phyloP scores from a whole-genome alignment of 1,140 invertebrate genomes.

The Hycleus phaleratus region DNA sequence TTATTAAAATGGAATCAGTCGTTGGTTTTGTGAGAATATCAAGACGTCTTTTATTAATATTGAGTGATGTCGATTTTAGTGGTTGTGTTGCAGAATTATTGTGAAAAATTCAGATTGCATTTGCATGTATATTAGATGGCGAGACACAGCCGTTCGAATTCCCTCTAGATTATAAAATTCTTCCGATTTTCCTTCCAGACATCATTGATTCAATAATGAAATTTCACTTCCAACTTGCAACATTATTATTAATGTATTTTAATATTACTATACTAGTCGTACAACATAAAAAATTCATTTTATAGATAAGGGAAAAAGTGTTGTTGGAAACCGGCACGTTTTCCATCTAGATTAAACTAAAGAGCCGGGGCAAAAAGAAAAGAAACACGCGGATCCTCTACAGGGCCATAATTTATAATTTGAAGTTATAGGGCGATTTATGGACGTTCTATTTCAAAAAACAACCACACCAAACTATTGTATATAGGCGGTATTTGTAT shows the following conservation, averaged over 20 bases:
- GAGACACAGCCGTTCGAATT: conserved; percentile 2
- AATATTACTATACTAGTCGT: not conserved
- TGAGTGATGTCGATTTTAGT: too few relatives aligned
- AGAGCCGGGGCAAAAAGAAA: not conserved
- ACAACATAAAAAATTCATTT: too few relatives aligned
- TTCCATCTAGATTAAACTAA: conserved; percentile 8
- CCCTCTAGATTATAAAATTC: conserved; percentile 7
- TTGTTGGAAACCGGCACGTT: too few relatives aligned
- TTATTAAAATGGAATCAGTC: conserved; percentile 4
- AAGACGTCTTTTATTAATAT: too few relatives aligned
- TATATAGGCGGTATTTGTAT: not conserved
- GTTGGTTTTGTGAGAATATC: too few relatives aligned
- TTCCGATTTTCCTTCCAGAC: conserved; percentile 1
- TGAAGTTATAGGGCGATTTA: conserved; percentile 1
- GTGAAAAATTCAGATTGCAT: conserved; percentile 5
- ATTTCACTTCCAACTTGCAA: not conserved
- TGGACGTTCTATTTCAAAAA: not conserved
- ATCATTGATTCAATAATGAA: not conserved
- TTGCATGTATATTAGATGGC: conserved; percentile 20
- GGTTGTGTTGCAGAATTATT: too few relatives aligned
- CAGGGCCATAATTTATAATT: conserved; percentile 4
- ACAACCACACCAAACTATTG: not conserved
- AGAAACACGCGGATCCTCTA: not conserved
- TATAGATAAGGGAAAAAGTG: too few relatives aligned
- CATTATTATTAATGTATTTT: not conserved